Conservation (phyloP, 2,113 vertebrate species). For the Helogale parvula region DNA sequence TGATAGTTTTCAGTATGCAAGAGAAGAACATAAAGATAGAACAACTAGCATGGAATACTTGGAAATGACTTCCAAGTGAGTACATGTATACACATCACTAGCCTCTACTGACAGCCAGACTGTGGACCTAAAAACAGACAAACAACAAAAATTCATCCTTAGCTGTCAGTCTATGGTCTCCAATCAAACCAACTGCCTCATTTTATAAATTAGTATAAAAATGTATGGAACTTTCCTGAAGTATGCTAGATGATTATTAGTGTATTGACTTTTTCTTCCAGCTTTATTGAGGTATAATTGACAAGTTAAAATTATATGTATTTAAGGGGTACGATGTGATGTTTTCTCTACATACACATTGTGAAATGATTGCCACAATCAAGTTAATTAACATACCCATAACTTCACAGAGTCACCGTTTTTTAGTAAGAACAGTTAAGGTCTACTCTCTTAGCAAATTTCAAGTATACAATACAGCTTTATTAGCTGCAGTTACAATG, state of each 20-base stretch:
- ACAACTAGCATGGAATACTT: neutral
- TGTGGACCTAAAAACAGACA: neutral
- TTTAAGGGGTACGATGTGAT: neutral
- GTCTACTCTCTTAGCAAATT: neutral
- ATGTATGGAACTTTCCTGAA: neutral
- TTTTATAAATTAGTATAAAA: conserved; percentile 20
- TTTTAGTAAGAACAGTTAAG: neutral
- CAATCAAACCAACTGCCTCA: neutral
- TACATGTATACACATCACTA: neutral
- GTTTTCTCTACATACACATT: neutral
- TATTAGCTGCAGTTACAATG: neutral
- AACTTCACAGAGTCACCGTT: neutral
- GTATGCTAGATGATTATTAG: neutral
- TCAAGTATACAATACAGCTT: neutral
- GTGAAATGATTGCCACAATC: neutral
- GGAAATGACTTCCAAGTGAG: neutral
- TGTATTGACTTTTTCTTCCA: neutral
- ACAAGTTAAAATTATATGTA: neutral
- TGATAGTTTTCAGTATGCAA: neutral
- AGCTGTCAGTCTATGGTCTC: neutral
- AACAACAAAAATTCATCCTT: neutral
- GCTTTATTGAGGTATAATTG: neutral
- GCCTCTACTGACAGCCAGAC: neutral
- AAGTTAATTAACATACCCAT: neutral
- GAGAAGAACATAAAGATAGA: neutral